Evolutionary conservation across 2,113 vertebrate species (phyloP), one percentile per base, ranked within the genome.

Genomic region (Pseudorectes ferrugineus): DNA sequence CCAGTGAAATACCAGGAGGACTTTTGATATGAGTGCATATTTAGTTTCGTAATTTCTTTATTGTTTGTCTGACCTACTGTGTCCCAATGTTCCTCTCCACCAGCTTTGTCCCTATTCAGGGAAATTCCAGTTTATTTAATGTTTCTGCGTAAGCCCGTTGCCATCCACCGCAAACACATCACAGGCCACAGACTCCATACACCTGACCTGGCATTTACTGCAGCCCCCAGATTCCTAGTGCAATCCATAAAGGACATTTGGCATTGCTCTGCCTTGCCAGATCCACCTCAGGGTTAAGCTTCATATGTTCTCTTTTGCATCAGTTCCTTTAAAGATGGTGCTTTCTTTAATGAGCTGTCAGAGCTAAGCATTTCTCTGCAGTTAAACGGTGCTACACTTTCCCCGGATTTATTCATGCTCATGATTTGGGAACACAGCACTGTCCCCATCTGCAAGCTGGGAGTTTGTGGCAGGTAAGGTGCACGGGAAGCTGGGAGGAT

Each of bases 301-400:
- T 97, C 96, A 94, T 96, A 96, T 97, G 95, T 90, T 97, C 92
- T 90, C 94, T 96, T 96, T 97, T 97, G 96, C 96, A 96, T 97
- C 95, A 96, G 90, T 96, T 96, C 95, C 93, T 97, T 97, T 92
- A 96, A 94, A 96, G 95, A 96, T 95, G 94, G 93, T 96, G 21
- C 88, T 96, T 94, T 96, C 95, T 94, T 94, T 97, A 97, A 96
- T 58, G 95, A 96, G 94, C 96, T 97, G 96, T 97, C 95, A 97
- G 92, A 96, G 83, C 82, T 78, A 76, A 94, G 90, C 85, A 95
- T 90, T 88, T 90, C 88, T 93, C 65, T 31, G 40, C 82, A 63
- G 85, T 84, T 86, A 77, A 95, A 78, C 19, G 79, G 88, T 49
- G 2, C 40, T 61, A 12, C 0, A 3, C 16, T 65, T 79, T 31